Evolutionary conservation across 1,140 invertebrate genomes (phyloP), one percentile per base, ranked within the genome.

Genomic region (Rhopalosiphum padi): DNA sequence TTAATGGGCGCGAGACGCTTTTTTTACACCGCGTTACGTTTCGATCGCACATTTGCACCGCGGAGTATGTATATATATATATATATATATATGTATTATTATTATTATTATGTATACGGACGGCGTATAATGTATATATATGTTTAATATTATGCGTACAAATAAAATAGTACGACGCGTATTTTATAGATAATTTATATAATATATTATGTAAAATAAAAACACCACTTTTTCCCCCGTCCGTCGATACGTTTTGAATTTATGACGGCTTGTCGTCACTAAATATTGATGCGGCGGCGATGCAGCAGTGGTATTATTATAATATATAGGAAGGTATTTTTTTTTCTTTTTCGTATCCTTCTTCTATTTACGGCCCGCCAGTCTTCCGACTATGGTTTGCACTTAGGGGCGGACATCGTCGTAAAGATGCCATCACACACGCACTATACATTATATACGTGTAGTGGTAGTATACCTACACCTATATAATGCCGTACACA

Each of bases 231-330:
- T 41, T 60, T 25, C 51, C 88, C 4, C 88, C 11, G 48, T 37
- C 37, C 88, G 88, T 51, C 88, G 53, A 55, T 68, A 68, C 89
- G 89, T 43, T 90, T 90, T 55, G 37, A 90, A 90, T 90, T 90
- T 90, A 90, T 90, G 89, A 90, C 89, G 89, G 89, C 53, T 90
- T 90, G 53, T 90, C 89, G 89, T 90, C 89, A 90, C 89, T 90
- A 90, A 90, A 90, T 43, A 90, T 90, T 90, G 89, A 90, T 43
- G 89, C 89, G 25, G 37, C 89, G 55, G 55, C 53, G 48, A 18
- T 23, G 48, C n/a, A 7, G 7, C 60, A 37, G 48, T 2, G 21
- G 23, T 53, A 37, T 55, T 53, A 35, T 55, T 25, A 41, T n/a
- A 55, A 43, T 30, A 46, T 35, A 88, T 21, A 9, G 18, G 30